Base-by-base conservation (phyloP, 2,797 vertebrate genomes). In the Paratrypauchen microcephalus region DNA sequence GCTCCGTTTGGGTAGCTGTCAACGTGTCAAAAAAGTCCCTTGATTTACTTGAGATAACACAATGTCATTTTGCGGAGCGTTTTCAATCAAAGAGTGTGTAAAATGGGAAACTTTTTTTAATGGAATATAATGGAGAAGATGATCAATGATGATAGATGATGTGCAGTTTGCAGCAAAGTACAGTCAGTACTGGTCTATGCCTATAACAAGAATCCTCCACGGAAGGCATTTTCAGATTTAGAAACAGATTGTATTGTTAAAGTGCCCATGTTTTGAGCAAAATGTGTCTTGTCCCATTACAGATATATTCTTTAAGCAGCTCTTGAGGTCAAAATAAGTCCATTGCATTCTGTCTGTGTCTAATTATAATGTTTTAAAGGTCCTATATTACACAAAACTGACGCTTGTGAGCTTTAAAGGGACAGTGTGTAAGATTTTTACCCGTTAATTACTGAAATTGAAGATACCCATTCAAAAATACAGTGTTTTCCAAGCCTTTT, bases 11-110 rank as follows among this genome's bases (percentile, higher is more conserved):
- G 36, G 32, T 36, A 36, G 8, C 15, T 68, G 72, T 76, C 59
- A 79, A 73, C 45, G 11, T 69, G 72, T 76, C 59, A 79, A 56
- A 72, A 72, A 47, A 36, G 28, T 3, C 47, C 19, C 13, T 6
- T 21, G 11, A 28, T 72, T 63, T 63, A 66, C 67, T 68, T 62
- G 65, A 28, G 2, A 87, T 72, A 76, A 73, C 45, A 0, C 28
- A 0, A 19, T 32, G 62, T 77, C 67, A 28, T n/a, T 45, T 57
- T 64, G 63, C 63, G n/a, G n/a, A 7, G 81, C 77, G 76, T 30
- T 18, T 56, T 63, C 52, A 71, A 73, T 41, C 52, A 54, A 5
- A 16, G 56, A 45, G 70, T 23, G 57, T 9, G 32, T 8, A 41
- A 64, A 55, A 61, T 4, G 21, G 56, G 15, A 24, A 39, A 50